A percentile compares a stretch with the other conserved stretches of the same genome.
Evolutionary conservation across 2,113 vertebrate genomes (phyloP).

Genomic region (Cisticola juncidis): DNA sequence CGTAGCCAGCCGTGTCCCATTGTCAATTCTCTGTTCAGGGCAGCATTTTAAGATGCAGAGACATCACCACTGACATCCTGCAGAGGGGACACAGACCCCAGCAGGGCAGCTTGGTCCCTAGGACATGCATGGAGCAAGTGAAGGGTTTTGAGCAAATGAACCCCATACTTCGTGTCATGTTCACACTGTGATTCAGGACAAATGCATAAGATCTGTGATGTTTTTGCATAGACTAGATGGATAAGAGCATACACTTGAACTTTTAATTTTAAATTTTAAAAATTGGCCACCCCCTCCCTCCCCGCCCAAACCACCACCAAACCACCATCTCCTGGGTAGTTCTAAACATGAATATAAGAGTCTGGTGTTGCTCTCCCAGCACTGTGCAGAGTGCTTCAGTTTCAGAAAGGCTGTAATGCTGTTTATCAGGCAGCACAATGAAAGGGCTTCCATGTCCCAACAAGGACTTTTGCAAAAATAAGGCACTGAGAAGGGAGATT

Average conservation of each 20-base stretch:
- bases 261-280: not conserved
- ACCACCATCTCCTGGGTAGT: accelerated
- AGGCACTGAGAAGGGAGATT: not conserved
- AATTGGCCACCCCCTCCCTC: not conserved
- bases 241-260: not conserved
- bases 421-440: not conserved
- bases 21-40: not conserved
- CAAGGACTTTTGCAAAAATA: not conserved
- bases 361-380: not conserved
- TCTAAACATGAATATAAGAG: not conserved
- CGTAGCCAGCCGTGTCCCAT: accelerated
- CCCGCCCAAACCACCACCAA: too few species aligned
- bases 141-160: not conserved
- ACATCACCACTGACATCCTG: not conserved
- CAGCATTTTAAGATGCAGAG: not conserved
- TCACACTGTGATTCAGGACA: not conserved
- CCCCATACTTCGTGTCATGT: not conserved
- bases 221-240: not conserved
- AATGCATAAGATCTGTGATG: not conserved
- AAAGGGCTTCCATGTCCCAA: not conserved
- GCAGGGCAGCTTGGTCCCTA: not conserved
- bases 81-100: not conserved
- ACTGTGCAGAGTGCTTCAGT: not conserved
- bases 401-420: not conserved
- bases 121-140: not conserved